phyloP scores from a whole-genome alignment of 2,797 vertebrate species.

The Manis crassicaudata region DNA sequence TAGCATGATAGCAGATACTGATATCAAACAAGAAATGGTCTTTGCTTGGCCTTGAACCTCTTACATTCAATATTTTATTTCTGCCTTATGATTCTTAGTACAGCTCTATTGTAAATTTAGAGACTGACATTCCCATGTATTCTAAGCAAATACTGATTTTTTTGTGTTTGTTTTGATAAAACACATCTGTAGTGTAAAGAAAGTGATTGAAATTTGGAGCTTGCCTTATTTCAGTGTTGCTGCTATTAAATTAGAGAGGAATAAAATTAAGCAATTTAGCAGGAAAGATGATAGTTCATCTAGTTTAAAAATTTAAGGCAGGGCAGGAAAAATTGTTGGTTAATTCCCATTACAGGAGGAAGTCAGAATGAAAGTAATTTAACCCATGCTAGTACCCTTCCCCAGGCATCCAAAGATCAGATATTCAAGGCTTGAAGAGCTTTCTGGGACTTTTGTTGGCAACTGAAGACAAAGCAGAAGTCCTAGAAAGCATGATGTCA shows the following conservation, averaged over 20 bases:
- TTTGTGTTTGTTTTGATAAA: constrained; percentile 10
- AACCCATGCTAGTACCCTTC: not conserved
- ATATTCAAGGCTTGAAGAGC: not conserved
- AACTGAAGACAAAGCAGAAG: not conserved
- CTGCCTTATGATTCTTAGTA: not conserved
- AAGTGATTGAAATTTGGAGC: not conserved
- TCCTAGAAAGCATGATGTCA: not conserved
- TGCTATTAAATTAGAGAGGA: not conserved
- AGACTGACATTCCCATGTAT: not conserved
- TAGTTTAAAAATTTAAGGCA: not conserved
- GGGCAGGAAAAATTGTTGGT: not conserved
- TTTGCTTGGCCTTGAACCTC: not conserved
- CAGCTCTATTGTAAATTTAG: not conserved
- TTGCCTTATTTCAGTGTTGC: not conserved
- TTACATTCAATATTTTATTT: constrained; percentile 5
- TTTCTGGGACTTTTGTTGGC: not conserved
- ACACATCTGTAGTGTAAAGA: not conserved
- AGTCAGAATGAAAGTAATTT: not conserved
- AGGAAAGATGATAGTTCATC: not conserved
- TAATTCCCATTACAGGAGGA: not conserved
- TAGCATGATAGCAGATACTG: not conserved
- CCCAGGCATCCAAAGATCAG: not conserved
- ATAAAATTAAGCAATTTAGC: not conserved
- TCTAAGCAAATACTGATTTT: not conserved
- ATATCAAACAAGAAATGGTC: not conserved